phyloP scores from a whole-genome alignment of 2,113 vertebrate genomes.

The Strix uralensis region DNA sequence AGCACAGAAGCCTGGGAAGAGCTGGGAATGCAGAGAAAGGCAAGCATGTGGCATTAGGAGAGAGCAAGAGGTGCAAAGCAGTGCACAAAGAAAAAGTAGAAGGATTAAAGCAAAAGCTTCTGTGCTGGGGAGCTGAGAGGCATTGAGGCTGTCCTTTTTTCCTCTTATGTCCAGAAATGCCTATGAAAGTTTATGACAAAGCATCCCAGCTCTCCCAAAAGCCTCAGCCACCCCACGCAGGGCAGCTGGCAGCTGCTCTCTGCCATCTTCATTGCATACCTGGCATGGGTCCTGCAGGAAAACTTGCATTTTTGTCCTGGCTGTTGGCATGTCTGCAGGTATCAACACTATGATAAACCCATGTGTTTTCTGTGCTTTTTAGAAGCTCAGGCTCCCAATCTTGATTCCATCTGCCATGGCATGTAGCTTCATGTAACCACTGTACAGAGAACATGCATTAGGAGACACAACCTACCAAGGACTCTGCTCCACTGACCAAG shows the following conservation, averaged over 20 bases:
- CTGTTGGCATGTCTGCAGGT: background rate
- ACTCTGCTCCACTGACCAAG: background rate
- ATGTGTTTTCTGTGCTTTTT: background rate
- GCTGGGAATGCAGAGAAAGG: background rate
- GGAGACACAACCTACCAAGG: background rate
- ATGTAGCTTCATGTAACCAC: background rate
- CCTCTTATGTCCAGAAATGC: background rate
- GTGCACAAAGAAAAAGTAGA: background rate
- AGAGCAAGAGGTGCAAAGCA: background rate
- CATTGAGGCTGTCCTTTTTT: background rate
- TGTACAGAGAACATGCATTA: background rate
- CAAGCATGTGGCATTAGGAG: fast-evolving
- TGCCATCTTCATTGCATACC: background rate
- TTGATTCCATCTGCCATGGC: background rate
- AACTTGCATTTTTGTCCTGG: background rate
- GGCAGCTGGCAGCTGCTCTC: background rate
- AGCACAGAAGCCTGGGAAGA: background rate
- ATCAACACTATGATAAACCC: background rate
- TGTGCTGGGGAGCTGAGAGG: background rate
- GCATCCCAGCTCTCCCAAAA: background rate
- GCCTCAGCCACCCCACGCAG: background rate
- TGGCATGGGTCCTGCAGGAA: background rate
- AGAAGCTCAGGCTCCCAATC: background rate
- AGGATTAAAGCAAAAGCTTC: background rate
- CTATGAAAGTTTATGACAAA: background rate